Base-by-base conservation (phyloP, 2,888 invertebrate genomes). In the Cylloceria caligata region DNA sequence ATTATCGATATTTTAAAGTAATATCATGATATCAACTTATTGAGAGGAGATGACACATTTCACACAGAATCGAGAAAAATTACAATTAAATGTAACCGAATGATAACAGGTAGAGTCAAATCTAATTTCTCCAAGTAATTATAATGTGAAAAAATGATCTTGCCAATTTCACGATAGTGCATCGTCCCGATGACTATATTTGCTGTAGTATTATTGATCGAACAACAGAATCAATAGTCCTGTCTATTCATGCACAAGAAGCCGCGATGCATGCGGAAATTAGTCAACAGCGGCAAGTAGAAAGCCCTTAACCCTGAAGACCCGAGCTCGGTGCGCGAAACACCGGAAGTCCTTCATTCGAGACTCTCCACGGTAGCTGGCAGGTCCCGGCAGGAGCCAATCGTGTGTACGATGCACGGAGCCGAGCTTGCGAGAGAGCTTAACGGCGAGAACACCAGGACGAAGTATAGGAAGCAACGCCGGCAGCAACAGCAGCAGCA, bases 281-380 rank as follows among this genome's bases (percentile, higher is more conserved):
- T 36, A 21, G 27, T 9, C 55, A 67, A 57, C 65, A 74, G 74
- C 49, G n/a, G 64, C 64, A 52, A 62, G 30, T 24, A 68, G 27
- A 57, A 60, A 75, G 75, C 57, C 75, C 75, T 75, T 75, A 75
- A 75, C 75, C 75, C 75, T 65, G 67, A 68, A 75, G 67, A 68
- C 75, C 57, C 67, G 60, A 57, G 57, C 45, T 47, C 57, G 67
- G 45, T 45, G 45, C 55, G 55, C 67, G 67, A 42, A 67, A 68
- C 75, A 75, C 75, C 75, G 75, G 75, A 75, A 75, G 67, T 75
- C 67, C 75, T 75, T 67, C 67, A 36, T 75, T 75, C 60, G 67
- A 68, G 67, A 57, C 67, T 45, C 57, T 55, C 42, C 24, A 57
- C 42, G 67, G 75, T 45, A 52, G 67, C 47, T 75, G 75, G 75